Evolutionary conservation across 2,797 vertebrate genomes (phyloP), one percentile per base, ranked within the genome.

Genomic region (Acrossocheilus wenchowensis): DNA sequence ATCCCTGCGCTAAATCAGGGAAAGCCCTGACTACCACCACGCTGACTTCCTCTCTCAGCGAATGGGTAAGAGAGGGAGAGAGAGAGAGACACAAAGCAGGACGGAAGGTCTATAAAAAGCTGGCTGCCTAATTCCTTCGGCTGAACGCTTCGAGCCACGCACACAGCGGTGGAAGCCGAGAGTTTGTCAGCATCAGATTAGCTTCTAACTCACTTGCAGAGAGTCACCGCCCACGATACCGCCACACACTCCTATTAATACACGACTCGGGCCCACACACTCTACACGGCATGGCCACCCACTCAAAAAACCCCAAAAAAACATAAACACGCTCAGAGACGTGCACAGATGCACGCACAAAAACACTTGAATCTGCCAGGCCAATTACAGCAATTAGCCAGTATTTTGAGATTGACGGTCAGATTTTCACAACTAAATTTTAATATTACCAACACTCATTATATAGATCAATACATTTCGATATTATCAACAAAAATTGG

Each of bases 181-280:
- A 86, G 86, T 86, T 74, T 60, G 86, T 90, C 93, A 92, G 91
- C 93, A 92, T 90, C 89, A 93, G 93, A 95, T 95, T 94, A 96
- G 93, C 91, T 71, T 77, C 92, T 93, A 95, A 93, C 94, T 92
- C 92, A 93, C 92, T 93, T 93, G 92, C 88, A 75, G 88, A 80
- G 69, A 43, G 39, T 85, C 90, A 82, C 90, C 90, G 89, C 90
- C 86, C 91, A 87, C 89, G 10, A 84, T 89, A 89, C 86, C 85
- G 1, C 57, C 75, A 89, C 17, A 21, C 86, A 50, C 30, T 21
- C 88, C 92, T 95, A 95, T 94, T 94, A 95, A 96, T 95, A 95
- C 90, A 19, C 86, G 81, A 90, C 88, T 82, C 87, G 66, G 88
- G 19, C 72, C 89, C 9, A 26, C 88, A 30, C 87, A 82, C 80